Evolutionary conservation across 2,113 vertebrate species (phyloP).

Genomic region (Oreotrochilus melanogaster): DNA sequence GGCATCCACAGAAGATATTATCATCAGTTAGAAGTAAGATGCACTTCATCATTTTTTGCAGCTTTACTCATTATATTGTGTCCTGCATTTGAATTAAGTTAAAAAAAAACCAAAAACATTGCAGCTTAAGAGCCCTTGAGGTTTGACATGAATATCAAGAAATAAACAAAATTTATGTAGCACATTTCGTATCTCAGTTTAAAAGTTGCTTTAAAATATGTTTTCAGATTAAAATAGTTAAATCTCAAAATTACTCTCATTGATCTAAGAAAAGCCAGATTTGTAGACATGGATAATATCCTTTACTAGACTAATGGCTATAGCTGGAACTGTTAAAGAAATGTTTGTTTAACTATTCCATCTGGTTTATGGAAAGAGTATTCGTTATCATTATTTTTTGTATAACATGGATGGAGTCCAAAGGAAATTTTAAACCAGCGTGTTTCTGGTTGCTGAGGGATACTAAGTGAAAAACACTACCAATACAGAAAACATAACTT

Average conservation of each 20-base stretch:
- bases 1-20: background rate
- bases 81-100: conserved; percentile 19
- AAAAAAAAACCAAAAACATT: background rate
- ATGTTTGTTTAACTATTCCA: background rate
- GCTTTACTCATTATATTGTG: background rate
- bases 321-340: background rate
- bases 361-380: background rate
- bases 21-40: conserved; percentile 22
- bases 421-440: background rate
- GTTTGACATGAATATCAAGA: background rate
- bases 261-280: background rate
- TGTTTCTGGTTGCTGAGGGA: background rate
- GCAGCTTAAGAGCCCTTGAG: background rate
- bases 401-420: background rate
- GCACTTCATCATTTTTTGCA: conserved; percentile 27
- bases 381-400: background rate
- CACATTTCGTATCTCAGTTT: background rate
- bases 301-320: background rate
- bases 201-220: background rate
- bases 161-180: background rate
- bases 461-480: background rate
- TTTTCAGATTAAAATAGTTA: background rate
- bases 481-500: background rate
- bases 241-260: background rate
- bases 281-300: background rate